Evolutionary conservation across 1,140 invertebrate species (phyloP).

Genomic region (Conopomorpha cramerella): DNA sequence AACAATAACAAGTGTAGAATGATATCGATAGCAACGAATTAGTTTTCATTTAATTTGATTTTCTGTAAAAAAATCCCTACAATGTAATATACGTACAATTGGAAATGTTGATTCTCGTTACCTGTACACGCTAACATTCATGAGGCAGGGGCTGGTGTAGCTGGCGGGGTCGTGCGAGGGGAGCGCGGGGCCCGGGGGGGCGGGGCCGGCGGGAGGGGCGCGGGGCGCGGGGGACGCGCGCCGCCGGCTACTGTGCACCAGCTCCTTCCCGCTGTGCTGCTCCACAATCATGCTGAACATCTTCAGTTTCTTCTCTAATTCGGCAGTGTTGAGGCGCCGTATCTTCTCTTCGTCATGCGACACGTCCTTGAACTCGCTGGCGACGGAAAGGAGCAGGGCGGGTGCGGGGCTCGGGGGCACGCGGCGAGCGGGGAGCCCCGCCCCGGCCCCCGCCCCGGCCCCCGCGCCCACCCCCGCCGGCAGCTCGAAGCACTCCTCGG

Average conservation of each 20-base stretch:
- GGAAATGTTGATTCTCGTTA: no score
- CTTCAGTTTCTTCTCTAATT: slow-evolving; percentile 36
- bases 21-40: no score
- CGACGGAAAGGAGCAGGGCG: no score
- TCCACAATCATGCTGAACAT: slow-evolving; percentile 46
- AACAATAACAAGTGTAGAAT: no score
- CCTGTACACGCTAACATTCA: slow-evolving; percentile 32
- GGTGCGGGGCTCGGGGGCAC: no score
- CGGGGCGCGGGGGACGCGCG: slow-evolving; percentile 14
- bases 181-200: slow-evolving; percentile 15
- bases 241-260: slow-evolving; percentile 32
- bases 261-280: slow-evolving; percentile 28
- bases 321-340: slow-evolving; percentile 25
- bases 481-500: slow-evolving; percentile 51
- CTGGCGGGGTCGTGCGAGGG: slow-evolving; percentile 9
- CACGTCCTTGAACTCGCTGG: slow-evolving; percentile 38
- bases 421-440: no score
- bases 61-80: no score
- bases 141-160: slow-evolving; percentile 31
- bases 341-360: slow-evolving; percentile 27
- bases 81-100: no score
- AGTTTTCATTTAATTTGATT: no score
- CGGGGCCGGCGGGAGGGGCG: slow-evolving; percentile 16
- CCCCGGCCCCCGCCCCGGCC: no score
- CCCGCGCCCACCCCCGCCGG: no score